phyloP scores from a whole-genome alignment of 2,888 invertebrate genomes.

The Odontocerum albicorne region DNA sequence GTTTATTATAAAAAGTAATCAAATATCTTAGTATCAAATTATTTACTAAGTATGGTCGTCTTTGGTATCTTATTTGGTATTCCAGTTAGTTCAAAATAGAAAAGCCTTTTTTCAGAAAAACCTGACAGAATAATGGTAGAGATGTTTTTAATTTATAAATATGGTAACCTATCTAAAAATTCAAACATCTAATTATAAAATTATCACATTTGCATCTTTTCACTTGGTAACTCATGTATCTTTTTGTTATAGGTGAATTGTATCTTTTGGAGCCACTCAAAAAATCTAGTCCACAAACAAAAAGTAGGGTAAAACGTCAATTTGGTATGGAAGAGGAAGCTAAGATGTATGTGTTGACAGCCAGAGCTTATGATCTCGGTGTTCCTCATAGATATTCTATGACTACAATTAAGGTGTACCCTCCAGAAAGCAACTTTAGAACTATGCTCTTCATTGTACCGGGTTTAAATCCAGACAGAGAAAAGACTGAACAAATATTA shows the following conservation, averaged over 20 bases:
- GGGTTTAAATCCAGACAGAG: constrained; percentile 72
- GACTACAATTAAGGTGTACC: constrained; percentile 75
- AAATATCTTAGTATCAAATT: too few relatives aligned
- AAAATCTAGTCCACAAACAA: constrained; percentile 49
- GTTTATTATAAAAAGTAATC: too few relatives aligned
- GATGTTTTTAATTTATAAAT: too few relatives aligned
- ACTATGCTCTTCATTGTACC: constrained; percentile 83
- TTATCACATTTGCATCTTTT: too few relatives aligned
- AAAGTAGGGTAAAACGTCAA: constrained; percentile 54
- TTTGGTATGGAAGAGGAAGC: constrained; percentile 50
- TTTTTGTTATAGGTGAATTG: constrained; percentile 59
- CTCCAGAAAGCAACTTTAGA: constrained; percentile 73
- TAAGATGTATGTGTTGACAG: constrained; percentile 66
- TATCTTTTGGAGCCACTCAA: constrained; percentile 60
- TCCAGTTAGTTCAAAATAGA: too few relatives aligned
- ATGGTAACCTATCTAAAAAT: too few relatives aligned
- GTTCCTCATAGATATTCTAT: constrained; percentile 75
- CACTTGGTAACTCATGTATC: too few relatives aligned
- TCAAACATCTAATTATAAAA: too few relatives aligned
- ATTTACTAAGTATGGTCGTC: too few relatives aligned
- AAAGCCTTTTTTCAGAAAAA: too few relatives aligned
- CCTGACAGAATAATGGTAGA: too few relatives aligned
- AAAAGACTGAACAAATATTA: constrained; percentile 73
- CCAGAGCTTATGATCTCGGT: constrained; percentile 83
- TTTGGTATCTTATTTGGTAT: too few relatives aligned